Base-by-base conservation (phyloP, 2,888 invertebrate genomes). In the Melanargia galathea region DNA sequence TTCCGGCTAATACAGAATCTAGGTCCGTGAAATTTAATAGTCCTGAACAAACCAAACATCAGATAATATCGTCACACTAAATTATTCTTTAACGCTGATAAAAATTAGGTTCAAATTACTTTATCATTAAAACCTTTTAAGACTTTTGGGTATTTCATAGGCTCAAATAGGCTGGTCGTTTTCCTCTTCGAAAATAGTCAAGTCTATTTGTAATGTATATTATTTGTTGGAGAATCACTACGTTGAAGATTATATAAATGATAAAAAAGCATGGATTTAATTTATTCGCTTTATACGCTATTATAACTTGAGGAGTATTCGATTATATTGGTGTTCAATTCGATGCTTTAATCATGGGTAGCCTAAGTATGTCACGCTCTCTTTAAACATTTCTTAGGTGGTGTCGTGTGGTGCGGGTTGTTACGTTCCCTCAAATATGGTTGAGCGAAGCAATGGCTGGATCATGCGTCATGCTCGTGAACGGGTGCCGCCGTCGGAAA, bases 1-100 rank as follows among this genome's bases (percentile, higher is more conserved):
- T 51, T 33, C 33, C 5, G 51, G 11, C 11, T 51, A 51, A 51
- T 51, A 16, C 18, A 11, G 18, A 51, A 51, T 51, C 51, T 18
- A 18, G 18, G 33, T 13, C 33, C 51, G 33, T 51, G 51, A 51
- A 51, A 51, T 26, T 26, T 49, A 49, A 49, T 49, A 49, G 24
- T 8, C 49, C 49, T 16, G 26, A 26, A 26, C 26, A 10, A 30
- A 26, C 16, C 16, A 30, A 49, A 26, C 26, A 49, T 26, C 2
- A 16, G 24, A 8, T 8, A n/a, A 16, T 2, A 10, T 49, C n/a
- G n/a, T n/a, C 26, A 49, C 8, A 2, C 16, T 26, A 30, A 30
- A 49, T 18, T 51, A 51, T 5, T 26, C 33, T 33, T 11, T 51
- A 33, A 49, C 10, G 1, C 5, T 13, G 2, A 13, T 13, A 10